These are phyloP conservation scores for Cheiracanthium punctorium DNA, from an alignment of 2,888 invertebrate genomes.

Conservation along the genomic window DNA sequence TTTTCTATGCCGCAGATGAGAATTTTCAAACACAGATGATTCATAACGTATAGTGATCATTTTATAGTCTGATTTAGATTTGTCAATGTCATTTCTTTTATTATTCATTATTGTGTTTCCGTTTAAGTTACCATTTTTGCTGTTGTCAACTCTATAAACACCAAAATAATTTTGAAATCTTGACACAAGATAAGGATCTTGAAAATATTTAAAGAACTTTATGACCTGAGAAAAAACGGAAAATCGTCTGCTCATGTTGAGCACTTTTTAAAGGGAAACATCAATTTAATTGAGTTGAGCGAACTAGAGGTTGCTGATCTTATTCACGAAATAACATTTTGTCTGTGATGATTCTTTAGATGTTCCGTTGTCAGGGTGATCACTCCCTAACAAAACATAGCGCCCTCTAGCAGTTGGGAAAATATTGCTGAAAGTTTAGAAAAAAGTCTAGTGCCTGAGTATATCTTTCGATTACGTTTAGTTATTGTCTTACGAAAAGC, in stretches of 20 bases:
- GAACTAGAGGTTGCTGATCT: conserved; percentile 18
- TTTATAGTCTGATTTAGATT: conserved; percentile 26
- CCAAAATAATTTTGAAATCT: conserved; percentile 88
- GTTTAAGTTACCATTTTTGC: conserved; percentile 58
- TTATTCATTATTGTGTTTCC: conserved; percentile 22
- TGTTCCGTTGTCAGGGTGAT: neutral
- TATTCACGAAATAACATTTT: too few species aligned
- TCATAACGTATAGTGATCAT: conserved; percentile 45
- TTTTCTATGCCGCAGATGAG: conserved; percentile 34
- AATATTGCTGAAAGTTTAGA: too few species aligned
- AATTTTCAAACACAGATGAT: neutral
- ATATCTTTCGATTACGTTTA: too few species aligned
- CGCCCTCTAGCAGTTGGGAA: neutral
- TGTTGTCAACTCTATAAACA: conserved; percentile 77
- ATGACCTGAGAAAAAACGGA: conserved; percentile 33
- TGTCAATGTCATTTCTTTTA: conserved; percentile 17
- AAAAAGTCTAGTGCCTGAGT: too few species aligned
- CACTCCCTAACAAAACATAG: neutral
- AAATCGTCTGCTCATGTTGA: conserved; percentile 43
- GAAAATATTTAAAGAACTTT: conserved; percentile 78
- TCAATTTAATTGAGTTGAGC: conserved; percentile 36
- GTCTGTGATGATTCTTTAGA: neutral
- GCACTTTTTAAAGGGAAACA: neutral
- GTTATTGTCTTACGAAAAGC: too few species aligned
- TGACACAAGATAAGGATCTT: conserved; percentile 85